Conservation (phyloP, 2,113 vertebrate genomes). For the Rhea americana region DNA sequence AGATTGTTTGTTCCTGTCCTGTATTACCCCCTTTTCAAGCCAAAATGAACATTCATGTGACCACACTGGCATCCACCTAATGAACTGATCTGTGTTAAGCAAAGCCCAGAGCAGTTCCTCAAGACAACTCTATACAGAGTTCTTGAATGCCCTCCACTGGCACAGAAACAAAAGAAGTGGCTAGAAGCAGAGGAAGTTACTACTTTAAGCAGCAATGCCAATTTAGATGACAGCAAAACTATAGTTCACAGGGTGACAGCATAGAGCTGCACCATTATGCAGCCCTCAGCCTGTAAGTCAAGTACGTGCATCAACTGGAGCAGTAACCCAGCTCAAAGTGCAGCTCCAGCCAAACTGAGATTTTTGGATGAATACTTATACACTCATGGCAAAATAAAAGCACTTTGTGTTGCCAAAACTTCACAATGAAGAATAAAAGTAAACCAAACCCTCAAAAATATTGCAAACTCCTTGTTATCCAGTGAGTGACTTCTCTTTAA, state of each 20-base stretch:
- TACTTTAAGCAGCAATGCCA: fast-evolving
- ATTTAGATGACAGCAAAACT: background rate
- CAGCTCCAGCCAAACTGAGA: background rate
- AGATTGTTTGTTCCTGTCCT: background rate
- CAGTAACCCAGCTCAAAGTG: background rate
- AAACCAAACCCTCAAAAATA: background rate
- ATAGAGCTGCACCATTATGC: fast-evolving
- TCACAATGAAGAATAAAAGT: background rate
- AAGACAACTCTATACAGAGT: fast-evolving
- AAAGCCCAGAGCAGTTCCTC: background rate
- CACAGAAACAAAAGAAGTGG: background rate
- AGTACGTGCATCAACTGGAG: background rate
- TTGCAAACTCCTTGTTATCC: background rate
- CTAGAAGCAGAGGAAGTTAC: background rate
- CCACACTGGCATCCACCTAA: background rate
- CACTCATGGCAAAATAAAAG: background rate
- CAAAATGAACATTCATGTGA: background rate
- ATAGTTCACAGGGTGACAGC: background rate
- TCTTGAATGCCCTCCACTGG: background rate
- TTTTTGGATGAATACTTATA: background rate
- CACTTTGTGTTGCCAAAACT: background rate
- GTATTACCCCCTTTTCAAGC: background rate
- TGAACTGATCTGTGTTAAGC: background rate
- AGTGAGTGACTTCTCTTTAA: background rate
- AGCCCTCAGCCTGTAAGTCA: background rate